Evolutionary conservation across 2,797 vertebrate species (phyloP), one percentile per base, ranked within the genome.

Genomic region (Erpetoichthys calabaricus): DNA sequence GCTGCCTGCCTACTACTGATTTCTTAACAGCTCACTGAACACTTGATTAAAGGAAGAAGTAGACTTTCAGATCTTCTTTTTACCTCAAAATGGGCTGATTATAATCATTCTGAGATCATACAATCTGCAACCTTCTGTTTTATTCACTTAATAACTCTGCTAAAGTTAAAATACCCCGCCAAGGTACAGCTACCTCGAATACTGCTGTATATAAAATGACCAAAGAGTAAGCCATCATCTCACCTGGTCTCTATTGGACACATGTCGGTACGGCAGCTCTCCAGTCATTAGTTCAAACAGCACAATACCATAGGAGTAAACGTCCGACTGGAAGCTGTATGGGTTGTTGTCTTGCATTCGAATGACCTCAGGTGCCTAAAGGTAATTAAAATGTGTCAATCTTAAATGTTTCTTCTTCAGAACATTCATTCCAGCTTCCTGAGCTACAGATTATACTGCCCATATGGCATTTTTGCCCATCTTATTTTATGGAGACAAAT

Each of bases 301-400:
- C 55, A 99, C 96, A 47, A 98, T 89, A 67, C 96, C 96, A 52
- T 93, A 99, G 66, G 96, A 94, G 80, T 98, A 99, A 65, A 99
- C 96, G 1, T 98, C 94, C 0, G 96, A 99, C 68, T 99, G 93
- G 79, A 97, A 99, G 70, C 92, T 97, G 78, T 94, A 98, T 0
- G 95, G 96, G 69, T 98, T 97, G 66, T 90, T 90, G 60, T 98
- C 94, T 80, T 98, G 88, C 94, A 98, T 93, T 49, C 95, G 80
- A 64, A 99, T 97, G 58, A 99, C 95, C 62, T 99, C 96, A 0
- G 96, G 96, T 58, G 95, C 92, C 96, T 98, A 64, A 0, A 4
- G 10, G 5, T 46, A 47, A 7, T 57, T 45, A 25, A 42, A 43
- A n/a, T 8, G 1, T 9, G 42, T 49, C 47, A 8, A 46, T 50